A percentile compares a stretch with the other conserved stretches of the same genome.
Conservation (phyloP, 1,140 invertebrate genomes). For the Apis laboriosa region DNA sequence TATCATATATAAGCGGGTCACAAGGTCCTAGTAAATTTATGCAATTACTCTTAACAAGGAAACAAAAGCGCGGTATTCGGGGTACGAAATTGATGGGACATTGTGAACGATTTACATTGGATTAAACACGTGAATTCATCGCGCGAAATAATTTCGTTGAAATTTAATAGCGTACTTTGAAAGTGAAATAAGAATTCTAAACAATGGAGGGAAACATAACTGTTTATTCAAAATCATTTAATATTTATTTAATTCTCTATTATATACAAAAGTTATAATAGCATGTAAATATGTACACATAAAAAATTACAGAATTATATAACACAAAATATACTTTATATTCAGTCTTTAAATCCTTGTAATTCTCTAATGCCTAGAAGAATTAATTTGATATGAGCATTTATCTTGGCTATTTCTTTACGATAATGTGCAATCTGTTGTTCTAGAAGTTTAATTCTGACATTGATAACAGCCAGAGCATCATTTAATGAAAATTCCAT, state of each 20-base stretch:
- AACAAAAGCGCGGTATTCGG: constrained; percentile 35
- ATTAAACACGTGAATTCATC: neutral
- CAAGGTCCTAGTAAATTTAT: constrained; percentile 51
- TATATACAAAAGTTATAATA: constrained; percentile 22
- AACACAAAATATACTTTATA: neutral
- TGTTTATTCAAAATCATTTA: constrained; percentile 11
- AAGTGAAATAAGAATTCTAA: neutral
- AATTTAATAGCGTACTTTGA: neutral
- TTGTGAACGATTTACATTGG: neutral
- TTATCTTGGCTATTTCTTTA: constrained; percentile 86
- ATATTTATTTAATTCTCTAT: neutral
- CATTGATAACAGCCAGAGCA: constrained; percentile 86
- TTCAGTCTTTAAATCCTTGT: constrained; percentile 69
- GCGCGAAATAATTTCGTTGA: neutral
- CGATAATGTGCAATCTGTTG: constrained; percentile 83
- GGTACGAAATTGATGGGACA: constrained; percentile 33
- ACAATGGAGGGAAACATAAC: too few species aligned
- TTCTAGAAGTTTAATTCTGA: constrained; percentile 85
- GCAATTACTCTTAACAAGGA: constrained; percentile 54
- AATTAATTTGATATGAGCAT: constrained; percentile 91
- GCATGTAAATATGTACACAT: constrained; percentile 3
- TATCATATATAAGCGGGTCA: constrained; percentile 37
- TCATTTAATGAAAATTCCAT: constrained; percentile 88
- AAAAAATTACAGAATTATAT: neutral
- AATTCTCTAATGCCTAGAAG: constrained; percentile 85